Conservation (phyloP, 2,797 vertebrate species). For the Poliocrania exsul region DNA sequence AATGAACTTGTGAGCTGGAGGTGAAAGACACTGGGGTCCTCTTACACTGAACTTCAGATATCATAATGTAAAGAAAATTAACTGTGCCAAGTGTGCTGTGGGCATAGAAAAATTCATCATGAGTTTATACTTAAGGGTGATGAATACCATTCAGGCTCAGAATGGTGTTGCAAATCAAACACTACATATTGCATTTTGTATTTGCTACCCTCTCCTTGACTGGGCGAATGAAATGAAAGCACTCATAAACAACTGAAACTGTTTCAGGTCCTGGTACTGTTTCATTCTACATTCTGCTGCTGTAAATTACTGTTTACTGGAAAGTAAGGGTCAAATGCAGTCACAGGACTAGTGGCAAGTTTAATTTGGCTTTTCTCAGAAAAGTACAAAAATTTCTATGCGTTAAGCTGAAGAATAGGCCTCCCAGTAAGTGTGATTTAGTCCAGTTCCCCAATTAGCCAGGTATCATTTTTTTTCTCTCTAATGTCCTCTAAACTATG, state of each 20-base stretch:
- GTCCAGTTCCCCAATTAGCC: not conserved
- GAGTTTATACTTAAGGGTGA: not conserved
- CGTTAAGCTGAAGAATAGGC: not conserved
- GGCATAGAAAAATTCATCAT: not conserved
- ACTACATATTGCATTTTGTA: not conserved
- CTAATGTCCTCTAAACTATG: not conserved
- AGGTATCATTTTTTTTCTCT: not conserved
- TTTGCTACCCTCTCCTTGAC: not conserved
- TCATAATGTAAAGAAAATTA: not conserved
- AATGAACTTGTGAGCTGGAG: not conserved
- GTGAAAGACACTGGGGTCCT: not conserved
- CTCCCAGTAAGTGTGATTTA: not conserved
- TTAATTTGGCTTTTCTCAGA: not conserved
- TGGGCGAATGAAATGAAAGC: not conserved
- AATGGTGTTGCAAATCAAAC: not conserved
- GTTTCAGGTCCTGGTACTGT: not conserved
- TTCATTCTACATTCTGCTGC: not conserved
- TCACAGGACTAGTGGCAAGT: not conserved
- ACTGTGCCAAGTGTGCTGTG: not conserved
- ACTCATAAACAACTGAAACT: not conserved
- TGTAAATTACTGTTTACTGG: not conserved
- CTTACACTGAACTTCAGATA: not conserved
- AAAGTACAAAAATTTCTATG: not conserved
- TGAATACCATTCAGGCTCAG: not conserved
- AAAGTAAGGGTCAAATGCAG: not conserved